Conservation (phyloP, 2,113 vertebrate species). For the Ginglymostoma cirratum region DNA sequence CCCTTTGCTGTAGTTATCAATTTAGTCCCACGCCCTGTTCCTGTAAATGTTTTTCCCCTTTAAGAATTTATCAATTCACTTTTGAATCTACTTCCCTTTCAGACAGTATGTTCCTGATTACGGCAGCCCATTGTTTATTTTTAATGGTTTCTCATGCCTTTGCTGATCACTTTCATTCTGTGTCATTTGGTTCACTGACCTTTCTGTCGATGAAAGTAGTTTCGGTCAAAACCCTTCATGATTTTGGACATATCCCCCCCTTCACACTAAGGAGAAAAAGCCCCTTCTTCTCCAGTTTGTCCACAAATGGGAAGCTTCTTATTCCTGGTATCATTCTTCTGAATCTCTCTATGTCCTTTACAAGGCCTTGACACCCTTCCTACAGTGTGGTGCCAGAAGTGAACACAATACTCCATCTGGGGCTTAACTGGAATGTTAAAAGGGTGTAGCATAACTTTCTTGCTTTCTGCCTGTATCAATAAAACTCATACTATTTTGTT, state of each 20-base stretch:
- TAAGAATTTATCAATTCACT: background rate
- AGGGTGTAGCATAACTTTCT: background rate
- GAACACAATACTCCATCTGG: background rate
- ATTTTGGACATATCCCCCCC: background rate
- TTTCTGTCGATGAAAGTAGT: background rate
- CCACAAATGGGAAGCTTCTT: background rate
- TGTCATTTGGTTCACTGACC: background rate
- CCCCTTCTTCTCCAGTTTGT: background rate
- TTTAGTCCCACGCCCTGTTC: background rate
- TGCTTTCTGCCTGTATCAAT: background rate
- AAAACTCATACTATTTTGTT: background rate
- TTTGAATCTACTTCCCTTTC: background rate
- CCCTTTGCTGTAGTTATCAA: background rate
- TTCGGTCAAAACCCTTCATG: background rate
- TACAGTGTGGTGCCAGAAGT: background rate
- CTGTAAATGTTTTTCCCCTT: background rate
- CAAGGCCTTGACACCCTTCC: background rate
- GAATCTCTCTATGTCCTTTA: background rate
- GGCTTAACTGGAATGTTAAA: background rate
- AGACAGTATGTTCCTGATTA: background rate
- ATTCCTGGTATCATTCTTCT: background rate
- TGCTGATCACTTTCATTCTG: background rate
- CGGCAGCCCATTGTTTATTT: too few relatives aligned
- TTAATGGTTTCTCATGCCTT: background rate
- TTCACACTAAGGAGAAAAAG: background rate